Evolutionary conservation across 1,140 invertebrate species (phyloP), one percentile per base, ranked within the genome.

Genomic region (Bombus sibiricus): DNA sequence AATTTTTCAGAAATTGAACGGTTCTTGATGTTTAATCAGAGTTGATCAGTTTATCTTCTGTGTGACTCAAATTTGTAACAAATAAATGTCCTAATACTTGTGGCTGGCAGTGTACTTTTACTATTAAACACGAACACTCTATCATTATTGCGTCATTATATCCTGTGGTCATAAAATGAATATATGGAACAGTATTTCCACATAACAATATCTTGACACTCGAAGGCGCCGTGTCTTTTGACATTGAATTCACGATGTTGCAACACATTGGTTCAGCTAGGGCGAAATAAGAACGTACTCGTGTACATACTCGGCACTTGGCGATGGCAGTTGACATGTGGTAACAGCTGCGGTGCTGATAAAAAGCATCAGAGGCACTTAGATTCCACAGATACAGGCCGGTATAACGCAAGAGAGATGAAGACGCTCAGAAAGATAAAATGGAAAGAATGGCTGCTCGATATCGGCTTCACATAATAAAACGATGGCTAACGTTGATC

Each of bases 261-360:
- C 13, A 53, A 22, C 47, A 53, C 18, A 53, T 53, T 53, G 47
- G 47, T 53, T 53, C 18, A 53, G 47, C 47, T 53, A 53, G 6
- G 18, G 18, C 47, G 47, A 53, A 53, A n/a, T 15, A 8, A 32
- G 32, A 37, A 68, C 32, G 64, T 34, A 37, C 32, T 6, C 13
- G 32, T 4, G n/a, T 18, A 37, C 66, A 8, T 53, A 53, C 47
- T 53, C 18, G 47, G 18, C 47, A 53, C 47, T 53, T 18, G 18
- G 34, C 39, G 18, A 75, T 22, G 41, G 18, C 43, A 25, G 43
- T 53, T 74, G 41, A 74, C 72, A 32, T 13, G 72, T 5, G 73
- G 73, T 43, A 75, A 53, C 73, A 75, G 73, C 73, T 75, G 43
- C n/a, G 28, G 32, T 43, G 72, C 39, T 28, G 43, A 53, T 75